Base-by-base conservation (phyloP, 1,140 invertebrate species). In the Lucilia cuprina region DNA sequence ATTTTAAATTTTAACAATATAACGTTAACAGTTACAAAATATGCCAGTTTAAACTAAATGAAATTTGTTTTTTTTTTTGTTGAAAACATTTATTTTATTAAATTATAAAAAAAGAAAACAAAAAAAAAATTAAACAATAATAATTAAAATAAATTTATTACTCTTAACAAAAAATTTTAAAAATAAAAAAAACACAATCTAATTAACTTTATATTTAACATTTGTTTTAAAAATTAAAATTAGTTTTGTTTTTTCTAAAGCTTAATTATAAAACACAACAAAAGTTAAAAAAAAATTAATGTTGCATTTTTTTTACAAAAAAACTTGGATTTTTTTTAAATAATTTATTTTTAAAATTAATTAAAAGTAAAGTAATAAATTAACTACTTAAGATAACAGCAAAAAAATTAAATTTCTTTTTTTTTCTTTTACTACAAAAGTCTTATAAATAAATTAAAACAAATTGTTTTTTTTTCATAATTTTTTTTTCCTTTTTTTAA, bases 381-480 rank as follows among this genome's bases (percentile, higher is more conserved):
- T 84, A 84, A 60, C 83, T 84, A 84, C 83, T 84, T 84, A 84
- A 74, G 49, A 84, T 78, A 70, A 84, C 50, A 77, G 30, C 83
- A 77, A 83, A 80, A 77, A 77, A 50, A 25, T 50, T 49, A 5
- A 3, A 78, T 3, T n/a, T 78, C 83, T 50, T 78, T 78, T 41
- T 78, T 9, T 19, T 78, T 78, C 34, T 78, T 78, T 78, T 34
- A 78, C 77, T 80, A 70, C n/a, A 70, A 70, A 70, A 70, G 8
- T 70, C 60, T 70, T 70, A 70, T 70, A 70, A 25, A 21, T 70
- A 70, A 70, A 70, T 70, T 70, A 70, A 70, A 70, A 70, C 17
- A 70, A 70, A 70, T 21, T 21, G 25, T 7, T 21, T 70, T 70
- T 70, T 21, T 70, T 30, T 30, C 25, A 3, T 1, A 2, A 30